A percentile compares a stretch with the other conserved stretches of the same genome.
Evolutionary conservation across 1,140 invertebrate genomes (phyloP).

Genomic region (Stenopsyche tienmushanensis): DNA sequence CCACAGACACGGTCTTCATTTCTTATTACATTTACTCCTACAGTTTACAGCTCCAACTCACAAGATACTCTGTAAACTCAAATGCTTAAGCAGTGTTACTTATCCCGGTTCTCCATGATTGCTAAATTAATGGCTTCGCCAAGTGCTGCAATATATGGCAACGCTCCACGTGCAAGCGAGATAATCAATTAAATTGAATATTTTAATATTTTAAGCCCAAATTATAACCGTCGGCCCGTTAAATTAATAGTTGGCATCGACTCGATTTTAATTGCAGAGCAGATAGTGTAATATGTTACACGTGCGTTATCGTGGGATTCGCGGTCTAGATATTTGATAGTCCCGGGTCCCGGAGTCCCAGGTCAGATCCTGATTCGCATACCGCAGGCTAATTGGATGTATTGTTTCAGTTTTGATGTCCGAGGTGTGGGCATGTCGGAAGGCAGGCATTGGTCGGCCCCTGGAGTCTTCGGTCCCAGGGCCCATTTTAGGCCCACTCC

Average conservation of each 20-base stretch:
- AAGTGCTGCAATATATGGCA: neutral
- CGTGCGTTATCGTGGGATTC: neutral
- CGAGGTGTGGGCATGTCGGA: constrained; percentile 69
- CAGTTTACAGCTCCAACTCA: neutral
- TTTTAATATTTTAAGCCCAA: no score
- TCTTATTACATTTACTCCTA: neutral
- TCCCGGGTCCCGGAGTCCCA: neutral
- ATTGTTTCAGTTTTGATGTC: constrained; percentile 70
- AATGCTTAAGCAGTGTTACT: neutral
- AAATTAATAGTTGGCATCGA: no score
- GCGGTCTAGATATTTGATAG: neutral
- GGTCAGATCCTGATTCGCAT: neutral
- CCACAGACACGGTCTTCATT: neutral
- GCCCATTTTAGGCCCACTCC: constrained; percentile 74
- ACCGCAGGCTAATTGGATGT: neutral
- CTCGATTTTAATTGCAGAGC: neutral
- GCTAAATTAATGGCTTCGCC: neutral
- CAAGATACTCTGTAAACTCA: neutral
- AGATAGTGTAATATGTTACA: neutral
- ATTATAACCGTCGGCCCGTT: no score
- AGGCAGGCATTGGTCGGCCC: constrained; percentile 73
- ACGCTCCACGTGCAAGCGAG: no score
- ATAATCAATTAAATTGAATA: no score
- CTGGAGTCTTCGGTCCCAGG: constrained; percentile 74
- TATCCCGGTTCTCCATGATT: neutral